These are phyloP conservation scores for Ovibos moschatus DNA, from an alignment of 2,113 vertebrate species.

Conservation along the genomic window DNA sequence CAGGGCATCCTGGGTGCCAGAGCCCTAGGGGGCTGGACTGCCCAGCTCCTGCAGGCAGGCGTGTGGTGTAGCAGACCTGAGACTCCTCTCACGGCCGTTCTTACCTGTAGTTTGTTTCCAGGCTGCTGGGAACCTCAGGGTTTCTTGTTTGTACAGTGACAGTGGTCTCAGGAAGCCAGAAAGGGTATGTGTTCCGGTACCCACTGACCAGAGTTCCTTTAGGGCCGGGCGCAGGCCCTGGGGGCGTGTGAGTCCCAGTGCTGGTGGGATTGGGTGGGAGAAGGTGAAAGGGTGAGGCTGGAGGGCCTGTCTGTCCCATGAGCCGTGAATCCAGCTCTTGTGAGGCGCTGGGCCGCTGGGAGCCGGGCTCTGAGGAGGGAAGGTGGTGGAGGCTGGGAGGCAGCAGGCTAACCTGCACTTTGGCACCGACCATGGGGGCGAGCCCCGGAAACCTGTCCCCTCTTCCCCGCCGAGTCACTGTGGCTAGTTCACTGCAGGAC, in stretches of 20 bases:
- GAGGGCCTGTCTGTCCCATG: not conserved
- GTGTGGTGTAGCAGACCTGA: not conserved
- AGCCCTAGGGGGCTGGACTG: not conserved
- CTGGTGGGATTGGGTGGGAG: not conserved
- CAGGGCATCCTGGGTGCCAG: not conserved
- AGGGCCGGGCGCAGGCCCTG: not conserved
- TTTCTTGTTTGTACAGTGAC: not conserved
- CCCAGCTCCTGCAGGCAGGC: not conserved
- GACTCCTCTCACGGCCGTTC: too few relatives aligned
- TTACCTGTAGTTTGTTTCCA: not conserved
- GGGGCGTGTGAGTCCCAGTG: rapidly evolving
- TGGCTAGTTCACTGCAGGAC: not conserved
- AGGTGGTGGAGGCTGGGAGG: too few relatives aligned
- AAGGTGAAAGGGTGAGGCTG: too few relatives aligned
- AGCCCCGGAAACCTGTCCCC: not conserved
- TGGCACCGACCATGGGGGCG: not conserved
- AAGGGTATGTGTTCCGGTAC: rapidly evolving
- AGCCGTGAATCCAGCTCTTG: rapidly evolving
- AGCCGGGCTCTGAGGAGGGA: not conserved
- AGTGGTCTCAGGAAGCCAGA: not conserved
- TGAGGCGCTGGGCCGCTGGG: not conserved
- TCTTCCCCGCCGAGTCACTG: too few relatives aligned
- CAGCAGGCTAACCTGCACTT: not conserved
- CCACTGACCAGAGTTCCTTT: not conserved
- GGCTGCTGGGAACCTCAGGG: not conserved